A percentile compares a stretch with the other conserved stretches of the same genome.
These are phyloP conservation scores for Pinna nobilis DNA, from an alignment of 1,140 invertebrate genomes.

Conservation along the genomic window DNA sequence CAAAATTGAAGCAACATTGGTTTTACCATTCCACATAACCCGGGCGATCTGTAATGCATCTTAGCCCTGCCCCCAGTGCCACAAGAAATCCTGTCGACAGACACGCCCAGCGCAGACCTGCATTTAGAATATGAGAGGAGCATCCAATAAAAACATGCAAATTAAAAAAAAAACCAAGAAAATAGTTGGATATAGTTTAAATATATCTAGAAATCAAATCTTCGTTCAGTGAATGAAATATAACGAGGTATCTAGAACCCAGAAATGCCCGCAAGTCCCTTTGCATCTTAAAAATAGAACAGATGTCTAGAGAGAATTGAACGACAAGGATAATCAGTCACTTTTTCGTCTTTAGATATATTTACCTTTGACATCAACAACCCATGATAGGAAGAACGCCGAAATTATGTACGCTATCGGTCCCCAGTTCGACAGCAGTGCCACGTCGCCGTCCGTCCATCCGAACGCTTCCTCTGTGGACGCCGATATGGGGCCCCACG, in stretches of 20 bases:
- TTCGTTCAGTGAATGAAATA: too few species aligned
- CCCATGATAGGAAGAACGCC: conserved; percentile 75
- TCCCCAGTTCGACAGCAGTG: conserved; percentile 77
- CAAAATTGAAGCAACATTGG: too few species aligned
- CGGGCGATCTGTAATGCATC: conserved; percentile 62
- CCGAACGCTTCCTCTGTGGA: conserved; percentile 74
- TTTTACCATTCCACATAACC: conserved; percentile 53
- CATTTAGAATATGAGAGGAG: too few species aligned
- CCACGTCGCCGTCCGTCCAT: conserved; percentile 75
- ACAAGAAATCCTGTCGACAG: conserved; percentile 56
- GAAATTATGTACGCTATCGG: conserved; percentile 75
- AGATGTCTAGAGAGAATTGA: not conserved
- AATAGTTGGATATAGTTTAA: too few species aligned
- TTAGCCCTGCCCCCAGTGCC: conserved; percentile 53
- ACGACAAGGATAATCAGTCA: too few species aligned
- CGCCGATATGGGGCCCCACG: conserved; percentile 77
- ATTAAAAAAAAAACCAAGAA: too few species aligned
- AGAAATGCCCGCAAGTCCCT: not conserved
- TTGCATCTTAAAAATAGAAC: not conserved
- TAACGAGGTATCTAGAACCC: too few species aligned
- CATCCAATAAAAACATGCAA: too few species aligned
- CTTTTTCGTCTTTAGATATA: too few species aligned
- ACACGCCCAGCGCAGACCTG: conserved; percentile 61
- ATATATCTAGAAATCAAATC: too few species aligned
- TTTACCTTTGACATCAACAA: conserved; percentile 67